Conservation (phyloP, 1,140 invertebrate species). For the Drosophila chauvacae region DNA sequence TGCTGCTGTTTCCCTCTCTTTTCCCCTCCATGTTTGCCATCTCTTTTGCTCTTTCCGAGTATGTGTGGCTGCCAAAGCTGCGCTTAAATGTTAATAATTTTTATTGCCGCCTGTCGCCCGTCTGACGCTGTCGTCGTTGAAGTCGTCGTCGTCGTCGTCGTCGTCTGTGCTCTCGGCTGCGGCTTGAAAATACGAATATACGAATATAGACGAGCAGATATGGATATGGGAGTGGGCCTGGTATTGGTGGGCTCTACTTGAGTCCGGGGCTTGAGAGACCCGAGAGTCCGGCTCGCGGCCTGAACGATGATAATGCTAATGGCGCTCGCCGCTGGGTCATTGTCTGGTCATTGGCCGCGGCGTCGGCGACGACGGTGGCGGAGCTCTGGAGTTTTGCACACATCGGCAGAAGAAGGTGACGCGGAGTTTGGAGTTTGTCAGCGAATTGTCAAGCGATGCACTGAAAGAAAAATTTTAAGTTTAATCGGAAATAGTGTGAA, state of each 20-base stretch:
- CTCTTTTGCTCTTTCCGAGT: constrained; percentile 2
- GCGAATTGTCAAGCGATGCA: constrained; percentile 32
- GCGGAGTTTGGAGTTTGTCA: constrained; percentile 41
- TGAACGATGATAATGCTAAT: constrained; percentile 77
- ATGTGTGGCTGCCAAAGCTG: constrained; percentile 57
- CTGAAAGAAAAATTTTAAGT: not conserved
- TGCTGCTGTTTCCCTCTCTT: not conserved
- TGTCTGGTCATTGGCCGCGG: constrained; percentile 83
- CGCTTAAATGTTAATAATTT: constrained; percentile 82
- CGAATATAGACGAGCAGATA: constrained; percentile 16
- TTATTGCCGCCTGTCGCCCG: constrained; percentile 69
- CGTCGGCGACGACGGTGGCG: constrained; percentile 9
- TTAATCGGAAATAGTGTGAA: not conserved
- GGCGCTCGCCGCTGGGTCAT: constrained; percentile 79
- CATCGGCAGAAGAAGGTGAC: constrained; percentile 63
- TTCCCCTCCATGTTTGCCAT: not conserved
- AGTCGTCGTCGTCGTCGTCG: constrained; percentile 14
- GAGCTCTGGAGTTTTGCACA: constrained; percentile 72
- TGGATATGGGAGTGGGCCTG: constrained; percentile 30
- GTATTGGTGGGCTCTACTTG: constrained; percentile 22
- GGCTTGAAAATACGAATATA: constrained; percentile 17
- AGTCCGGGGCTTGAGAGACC: constrained; percentile 30
- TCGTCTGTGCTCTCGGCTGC: constrained; percentile 30
- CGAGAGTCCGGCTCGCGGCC: constrained; percentile 38
- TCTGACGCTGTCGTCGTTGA: constrained; percentile 32